Base-by-base conservation (phyloP, 2,113 vertebrate species). In the Dolichotis patagonum region DNA sequence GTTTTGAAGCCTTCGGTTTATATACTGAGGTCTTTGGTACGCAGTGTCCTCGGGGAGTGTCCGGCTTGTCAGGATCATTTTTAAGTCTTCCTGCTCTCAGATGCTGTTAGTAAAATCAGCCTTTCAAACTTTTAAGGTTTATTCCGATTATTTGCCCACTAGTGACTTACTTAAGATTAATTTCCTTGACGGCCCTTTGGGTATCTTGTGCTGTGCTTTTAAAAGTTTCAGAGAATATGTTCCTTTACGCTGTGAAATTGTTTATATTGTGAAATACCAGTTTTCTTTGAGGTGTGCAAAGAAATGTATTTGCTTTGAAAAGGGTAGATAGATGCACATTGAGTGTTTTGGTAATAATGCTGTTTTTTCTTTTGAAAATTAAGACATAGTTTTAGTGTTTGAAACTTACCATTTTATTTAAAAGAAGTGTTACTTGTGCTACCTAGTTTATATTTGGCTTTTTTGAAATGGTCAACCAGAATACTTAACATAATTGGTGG, bases 101-200 rank as follows among this genome's bases (percentile, higher is more conserved):
- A 73, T 19, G 26, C 78, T 86, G n/a, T 80, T 88, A 7, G 93
- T 41, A 58, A 62, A 85, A 80, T 13, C 5, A 38, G 52, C 46
- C 80, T 52, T n/a, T 30, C 22, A 81, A 85, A 97, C 96, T 97
- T 98, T 52, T 19, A 82, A 82, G 69, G 65, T 77, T 96, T 28
- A 1, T 96, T 69, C 28, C 32, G 26, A 41, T 93, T 49, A n/a
- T 80, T 75, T 73, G 75, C 17, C 54, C 58, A 32, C 35, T 14
- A 1, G 56, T 78, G 56, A 90, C 46, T 85, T 4, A 13, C 84
- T 63, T 26, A 1, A 52, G 32, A 58, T 54, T 91, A 14, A 4
- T 26, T n/a, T 67, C 20, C 38, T 49, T 38, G 49, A 90, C 52
- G 20, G 24, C 20, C 54, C 65, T 93, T 65, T 78, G 88, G 30